A percentile compares a stretch with the other conserved stretches of the same genome.
phyloP scores from a whole-genome alignment of 2,797 vertebrate genomes.

The Anguilla marmorata region DNA sequence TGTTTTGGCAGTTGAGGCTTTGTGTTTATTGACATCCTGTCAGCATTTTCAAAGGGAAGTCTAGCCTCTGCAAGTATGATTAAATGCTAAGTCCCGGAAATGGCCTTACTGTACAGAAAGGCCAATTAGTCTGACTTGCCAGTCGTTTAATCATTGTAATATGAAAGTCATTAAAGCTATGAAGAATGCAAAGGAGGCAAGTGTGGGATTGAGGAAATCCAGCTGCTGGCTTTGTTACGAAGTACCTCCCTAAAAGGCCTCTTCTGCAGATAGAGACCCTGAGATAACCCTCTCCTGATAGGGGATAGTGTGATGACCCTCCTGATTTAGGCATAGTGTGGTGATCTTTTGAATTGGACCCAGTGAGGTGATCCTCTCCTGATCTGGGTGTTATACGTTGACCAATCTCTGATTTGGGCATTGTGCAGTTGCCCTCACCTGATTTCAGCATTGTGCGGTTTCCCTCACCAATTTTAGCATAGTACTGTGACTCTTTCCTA shows the following conservation, averaged over 20 bases:
- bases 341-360: not conserved
- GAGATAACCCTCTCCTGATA: not conserved
- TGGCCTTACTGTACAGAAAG: not conserved
- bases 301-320: not conserved
- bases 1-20: not conserved
- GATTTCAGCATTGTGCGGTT: not conserved
- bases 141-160: not conserved
- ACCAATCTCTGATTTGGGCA: not conserved
- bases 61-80: not conserved
- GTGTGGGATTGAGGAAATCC: not conserved
- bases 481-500: not conserved
- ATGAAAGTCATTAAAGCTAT: not conserved
- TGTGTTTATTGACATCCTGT: constrained; percentile 14
- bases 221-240: not conserved
- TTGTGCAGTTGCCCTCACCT: not conserved
- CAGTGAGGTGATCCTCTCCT: not conserved
- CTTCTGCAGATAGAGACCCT: not conserved
- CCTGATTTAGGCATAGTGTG: not conserved
- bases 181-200: not conserved
- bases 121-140: not conserved
- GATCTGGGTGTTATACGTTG: not conserved
- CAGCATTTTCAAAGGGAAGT: not conserved
- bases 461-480: too few relatives aligned
- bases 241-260: not conserved
- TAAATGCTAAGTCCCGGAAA: not conserved